Conservation (phyloP, 2,113 vertebrate species). For the cattle (Bos taurus) region ARS-UCD2.0 NC_037338.1:71943001-71943500, state of each 20-base stretch:
- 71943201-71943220: neutral
- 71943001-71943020: neutral
- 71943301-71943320: neutral
- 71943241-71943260: neutral
- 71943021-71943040: neutral
- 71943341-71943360: neutral
- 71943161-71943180: neutral
- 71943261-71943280: neutral
- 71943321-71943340: neutral
- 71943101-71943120: neutral
- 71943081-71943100: neutral
- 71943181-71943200: neutral
- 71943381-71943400: neutral
- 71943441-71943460: neutral
- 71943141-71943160: neutral
- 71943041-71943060: neutral
- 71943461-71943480: neutral
- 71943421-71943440: neutral
- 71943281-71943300: neutral
- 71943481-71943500: neutral
- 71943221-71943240: neutral
- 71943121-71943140: neutral
- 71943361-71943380: neutral
- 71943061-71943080: conserved; percentile 12
- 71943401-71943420: neutral